Conservation (phyloP, 37 sponge, comb jelly and placozoan genomes). For the Aplysina aerophoba region DNA sequence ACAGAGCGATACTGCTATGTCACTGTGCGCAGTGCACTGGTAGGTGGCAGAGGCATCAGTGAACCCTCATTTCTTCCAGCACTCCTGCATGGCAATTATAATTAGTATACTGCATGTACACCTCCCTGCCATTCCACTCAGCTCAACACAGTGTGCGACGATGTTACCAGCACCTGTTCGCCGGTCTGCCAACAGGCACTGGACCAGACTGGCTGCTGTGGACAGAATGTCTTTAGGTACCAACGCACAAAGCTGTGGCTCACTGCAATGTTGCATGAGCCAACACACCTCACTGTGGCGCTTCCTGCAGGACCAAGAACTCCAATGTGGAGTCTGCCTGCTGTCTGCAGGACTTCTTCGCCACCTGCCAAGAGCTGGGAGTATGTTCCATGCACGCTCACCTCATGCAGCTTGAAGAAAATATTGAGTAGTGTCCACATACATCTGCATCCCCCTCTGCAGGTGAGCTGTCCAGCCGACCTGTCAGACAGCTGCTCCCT, state of each 20-base stretch:
- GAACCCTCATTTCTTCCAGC: no score
- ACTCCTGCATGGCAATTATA: no score
- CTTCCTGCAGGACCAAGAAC: neutral
- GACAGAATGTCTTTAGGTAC: conserved; percentile 15
- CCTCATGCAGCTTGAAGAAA: no score
- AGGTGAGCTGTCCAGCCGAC: conserved; percentile 9
- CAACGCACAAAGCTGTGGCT: neutral
- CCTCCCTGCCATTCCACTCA: neutral
- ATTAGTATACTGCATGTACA: neutral
- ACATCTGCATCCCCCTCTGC: no score
- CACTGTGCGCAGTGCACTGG: conserved; percentile 1
- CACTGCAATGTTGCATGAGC: neutral
- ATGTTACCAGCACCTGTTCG: neutral
- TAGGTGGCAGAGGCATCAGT: neutral
- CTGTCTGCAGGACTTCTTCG: neutral
- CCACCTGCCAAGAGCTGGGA: neutral
- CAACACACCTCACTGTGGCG: neutral
- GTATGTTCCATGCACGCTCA: no score
- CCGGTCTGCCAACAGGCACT: neutral
- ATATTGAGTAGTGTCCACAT: no score
- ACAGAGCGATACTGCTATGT: neutral
- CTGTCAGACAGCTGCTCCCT: neutral
- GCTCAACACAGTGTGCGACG: neutral
- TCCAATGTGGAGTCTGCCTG: neutral
- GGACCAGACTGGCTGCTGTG: neutral